These are phyloP conservation scores for Phasia obesa DNA, from an alignment of 2,888 invertebrate genomes.

Conservation along the genomic window DNA sequence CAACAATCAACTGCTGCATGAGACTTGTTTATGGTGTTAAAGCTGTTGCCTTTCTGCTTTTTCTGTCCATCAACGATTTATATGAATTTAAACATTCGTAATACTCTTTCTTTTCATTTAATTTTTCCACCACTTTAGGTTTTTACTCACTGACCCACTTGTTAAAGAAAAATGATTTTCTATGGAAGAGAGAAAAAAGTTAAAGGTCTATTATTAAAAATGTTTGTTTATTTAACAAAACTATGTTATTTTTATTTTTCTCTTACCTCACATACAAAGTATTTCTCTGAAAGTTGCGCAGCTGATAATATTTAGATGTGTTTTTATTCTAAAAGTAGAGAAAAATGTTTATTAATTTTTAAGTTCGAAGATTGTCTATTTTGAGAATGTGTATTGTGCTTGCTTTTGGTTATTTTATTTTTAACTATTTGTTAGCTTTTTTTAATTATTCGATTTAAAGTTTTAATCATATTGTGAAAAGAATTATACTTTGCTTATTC, in stretches of 20 bases:
- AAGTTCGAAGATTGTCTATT: too few species aligned
- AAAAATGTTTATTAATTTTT: too few species aligned
- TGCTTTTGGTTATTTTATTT: too few species aligned
- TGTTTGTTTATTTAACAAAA: neutral
- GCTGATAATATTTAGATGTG: neutral
- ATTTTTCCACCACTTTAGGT: constrained; percentile 31
- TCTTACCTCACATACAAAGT: constrained; percentile 26
- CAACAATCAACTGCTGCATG: constrained; percentile 18
- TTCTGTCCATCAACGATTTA: constrained; percentile 8
- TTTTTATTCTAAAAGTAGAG: too few species aligned
- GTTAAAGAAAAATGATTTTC: constrained; percentile 17
- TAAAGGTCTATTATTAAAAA: constrained; percentile 9
- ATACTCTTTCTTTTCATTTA: constrained; percentile 6
- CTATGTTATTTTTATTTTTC: neutral
- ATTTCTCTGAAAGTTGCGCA: constrained; percentile 32
- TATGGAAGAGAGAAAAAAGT: constrained; percentile 18
- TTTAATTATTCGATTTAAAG: too few species aligned
- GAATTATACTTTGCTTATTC: too few species aligned
- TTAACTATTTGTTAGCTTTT: too few species aligned
- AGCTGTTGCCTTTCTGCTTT: constrained; percentile 22
- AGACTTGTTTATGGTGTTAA: constrained; percentile 28
- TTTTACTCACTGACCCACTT: constrained; percentile 14
- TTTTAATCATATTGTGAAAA: too few species aligned
- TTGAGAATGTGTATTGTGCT: too few species aligned
- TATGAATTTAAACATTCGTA: constrained; percentile 12